Base-by-base conservation (phyloP, 92 coral and sea anemone species). In the Porites lobata region DNA sequence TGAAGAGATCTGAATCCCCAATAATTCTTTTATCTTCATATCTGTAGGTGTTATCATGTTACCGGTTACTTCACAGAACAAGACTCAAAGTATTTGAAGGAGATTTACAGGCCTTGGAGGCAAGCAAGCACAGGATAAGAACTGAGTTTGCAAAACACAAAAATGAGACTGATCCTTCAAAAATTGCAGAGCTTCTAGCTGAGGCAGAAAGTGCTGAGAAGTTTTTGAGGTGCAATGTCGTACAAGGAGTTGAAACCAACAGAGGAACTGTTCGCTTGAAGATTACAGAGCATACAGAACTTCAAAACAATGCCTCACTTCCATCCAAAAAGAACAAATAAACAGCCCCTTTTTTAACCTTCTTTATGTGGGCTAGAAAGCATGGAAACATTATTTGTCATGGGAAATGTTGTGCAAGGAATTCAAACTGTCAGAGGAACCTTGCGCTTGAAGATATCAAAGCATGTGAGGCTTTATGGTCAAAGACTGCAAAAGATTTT, bases 1-100 rank as follows among this genome's bases (percentile, higher is more conserved):
- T 38, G 47, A 38, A 38, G 47, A 38, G 47, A 38, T 38, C 2
- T 19, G 20, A 10, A 56, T 14, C 61, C 11, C 13, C 61, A 10
- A 14, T 56, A 56, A 56, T 10, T 1, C 61, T 56, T 50, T 53
- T 63, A 8, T 9, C 17, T 67, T 13, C 38, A 20, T 51, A 19
- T 69, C 75, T 73, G 19, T 61, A 97, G 99, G 99, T 96, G 66
- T 84, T 97, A 76, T 81, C 92, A 17, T 97, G 99, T 77, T 97
- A 97, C 88, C 92, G 94, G 86, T 72, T 95, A 61, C 89, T 97
- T 69, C 94, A 94, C 67, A 88, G 98, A 57, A 92, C 98, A 29
- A 91, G 99, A 64, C 84, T 90, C 20, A 92, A 93, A 79, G 95
- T 94, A 17, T 97, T 97, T 64, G 76, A 90, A 86, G 96, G 90